Base-by-base conservation (phyloP, 2,888 invertebrate genomes). In the Lithophane semibrunnea region DNA sequence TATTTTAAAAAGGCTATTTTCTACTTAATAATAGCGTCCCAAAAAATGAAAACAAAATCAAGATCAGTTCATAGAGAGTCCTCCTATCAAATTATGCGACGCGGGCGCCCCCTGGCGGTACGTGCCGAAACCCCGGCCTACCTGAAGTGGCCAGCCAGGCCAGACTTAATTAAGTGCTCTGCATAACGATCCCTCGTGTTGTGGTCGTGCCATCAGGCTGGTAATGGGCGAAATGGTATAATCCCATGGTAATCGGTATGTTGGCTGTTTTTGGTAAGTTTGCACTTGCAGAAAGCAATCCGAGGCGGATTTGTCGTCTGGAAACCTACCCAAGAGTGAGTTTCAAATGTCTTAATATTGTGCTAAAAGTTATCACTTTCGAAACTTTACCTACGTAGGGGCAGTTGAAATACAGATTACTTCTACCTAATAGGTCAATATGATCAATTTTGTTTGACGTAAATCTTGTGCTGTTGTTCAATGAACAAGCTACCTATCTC, bases 91-190 rank as follows among this genome's bases (percentile, higher is more conserved):
- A 82, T 86, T 82, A 84, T 84, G 86, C 83, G 72, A 18, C 74
- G 85, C 71, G 72, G 42, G 68, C 72, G 79, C 79, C 73, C 79
- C 64, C 86, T 78, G 73, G 58, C 73, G 71, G 80, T 49, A 75
- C 86, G 88, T 86, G 86, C 86, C 75, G 79, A 80, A 86, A 78
- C 12, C 64, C 66, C 75, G 71, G 75, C 69, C 83, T 69, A 86
- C 79, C 86, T 76, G 79, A 77, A 80, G 86, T 84, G 86, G 76
- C 70, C 82, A 75, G 83, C 82, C 82, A 81, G 86, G 76, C 70
- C 82, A 75, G 83, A 84, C 82, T 85, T 86, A 88, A 89, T 88
- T 84, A 87, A 89, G 86, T 78, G 84, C 81, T 65, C 71, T 79
- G 75, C 69, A 83, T 77, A 84, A 85, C 79, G 77, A 79, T 77